phyloP scores from a whole-genome alignment of 1,140 invertebrate species.

The Callitettix versicolor region DNA sequence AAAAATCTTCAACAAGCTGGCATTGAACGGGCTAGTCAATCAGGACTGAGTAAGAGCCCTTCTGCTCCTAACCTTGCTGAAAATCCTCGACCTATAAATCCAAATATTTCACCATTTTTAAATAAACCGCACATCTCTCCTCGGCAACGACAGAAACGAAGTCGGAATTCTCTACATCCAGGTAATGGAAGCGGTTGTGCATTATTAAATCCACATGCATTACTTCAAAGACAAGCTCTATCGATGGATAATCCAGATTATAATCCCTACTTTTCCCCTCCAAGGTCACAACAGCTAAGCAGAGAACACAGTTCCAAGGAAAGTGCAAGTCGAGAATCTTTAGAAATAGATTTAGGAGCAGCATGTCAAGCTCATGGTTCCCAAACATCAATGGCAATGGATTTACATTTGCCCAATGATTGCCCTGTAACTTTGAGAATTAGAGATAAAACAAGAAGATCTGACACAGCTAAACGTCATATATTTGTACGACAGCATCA shows the following conservation, averaged over 20 bases:
- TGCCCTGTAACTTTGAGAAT: conserved; percentile 56
- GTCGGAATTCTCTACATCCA: conserved; percentile 21
- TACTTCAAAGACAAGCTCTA: conserved; percentile 43
- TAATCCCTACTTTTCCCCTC: conserved; percentile 25
- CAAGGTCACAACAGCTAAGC: conserved; percentile 21
- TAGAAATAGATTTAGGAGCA: conserved; percentile 22
- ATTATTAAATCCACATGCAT: conserved; percentile 41
- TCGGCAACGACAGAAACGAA: conserved; percentile 24
- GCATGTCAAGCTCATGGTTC: conserved; percentile 36
- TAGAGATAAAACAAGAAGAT: conserved; percentile 44
- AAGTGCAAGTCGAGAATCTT: conserved; percentile 24
- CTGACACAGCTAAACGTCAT: conserved; percentile 58
- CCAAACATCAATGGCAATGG: conserved; percentile 59
- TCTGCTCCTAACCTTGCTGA: conserved; percentile 42
- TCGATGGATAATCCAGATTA: conserved; percentile 46
- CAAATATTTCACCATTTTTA: conserved; percentile 2
- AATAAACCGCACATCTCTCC: conserved; percentile 35
- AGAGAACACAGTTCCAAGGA: conserved; percentile 17
- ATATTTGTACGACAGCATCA: conserved; percentile 61
- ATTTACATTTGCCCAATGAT: conserved; percentile 51
- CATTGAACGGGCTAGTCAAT: conserved; percentile 3
- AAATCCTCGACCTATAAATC: neutral
- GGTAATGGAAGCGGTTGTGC: conserved; percentile 34
- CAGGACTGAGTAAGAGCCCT: conserved; percentile 38
- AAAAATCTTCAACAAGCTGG: conserved; percentile 40